Evolutionary conservation across 2,113 vertebrate species (phyloP).

Genomic region (Chascanopsetta lugubris): DNA sequence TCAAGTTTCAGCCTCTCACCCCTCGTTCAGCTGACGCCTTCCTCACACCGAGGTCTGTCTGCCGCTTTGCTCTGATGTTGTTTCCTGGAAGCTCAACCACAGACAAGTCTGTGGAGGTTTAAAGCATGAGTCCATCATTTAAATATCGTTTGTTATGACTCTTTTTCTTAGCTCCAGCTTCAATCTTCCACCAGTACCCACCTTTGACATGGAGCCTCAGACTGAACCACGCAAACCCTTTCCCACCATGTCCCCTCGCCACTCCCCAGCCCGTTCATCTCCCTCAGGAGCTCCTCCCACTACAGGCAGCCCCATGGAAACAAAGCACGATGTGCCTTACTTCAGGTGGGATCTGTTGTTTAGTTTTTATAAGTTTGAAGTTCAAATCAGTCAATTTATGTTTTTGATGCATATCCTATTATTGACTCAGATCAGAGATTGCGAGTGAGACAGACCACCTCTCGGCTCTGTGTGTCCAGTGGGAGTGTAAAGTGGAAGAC

Average conservation of each 20-base stretch:
- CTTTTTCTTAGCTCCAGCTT: conserved; percentile 50
- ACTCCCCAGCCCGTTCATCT: conserved; percentile 9
- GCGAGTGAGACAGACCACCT: conserved; percentile 82
- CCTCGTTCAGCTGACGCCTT: conserved; percentile 84
- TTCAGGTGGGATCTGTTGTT: conserved; percentile 70
- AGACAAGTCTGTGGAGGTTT: neutral
- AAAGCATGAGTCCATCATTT: neutral
- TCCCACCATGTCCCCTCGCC: conserved; percentile 20
- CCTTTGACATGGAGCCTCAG: conserved; percentile 17
- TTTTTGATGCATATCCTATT: neutral
- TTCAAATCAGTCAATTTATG: rapidly evolving
- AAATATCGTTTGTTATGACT: neutral
- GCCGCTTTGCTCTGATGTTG: neutral
- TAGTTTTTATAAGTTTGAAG: neutral
- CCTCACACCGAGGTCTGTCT: conserved; percentile 78
- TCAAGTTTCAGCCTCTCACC: conserved; percentile 84
- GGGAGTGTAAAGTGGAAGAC: conserved; percentile 85
- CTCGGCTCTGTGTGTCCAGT: conserved; percentile 76
- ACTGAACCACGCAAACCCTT: neutral
- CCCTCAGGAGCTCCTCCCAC: neutral
- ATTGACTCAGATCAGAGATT: conserved; percentile 80
- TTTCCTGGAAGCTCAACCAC: neutral
- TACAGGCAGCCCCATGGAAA: conserved; percentile 42
- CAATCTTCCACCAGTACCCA: conserved; percentile 13
- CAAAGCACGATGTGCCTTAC: conserved; percentile 74